Evolutionary conservation across 2,113 vertebrate genomes (phyloP), one percentile per base, ranked within the genome.

Genomic region (Chloropsis hardwickii): DNA sequence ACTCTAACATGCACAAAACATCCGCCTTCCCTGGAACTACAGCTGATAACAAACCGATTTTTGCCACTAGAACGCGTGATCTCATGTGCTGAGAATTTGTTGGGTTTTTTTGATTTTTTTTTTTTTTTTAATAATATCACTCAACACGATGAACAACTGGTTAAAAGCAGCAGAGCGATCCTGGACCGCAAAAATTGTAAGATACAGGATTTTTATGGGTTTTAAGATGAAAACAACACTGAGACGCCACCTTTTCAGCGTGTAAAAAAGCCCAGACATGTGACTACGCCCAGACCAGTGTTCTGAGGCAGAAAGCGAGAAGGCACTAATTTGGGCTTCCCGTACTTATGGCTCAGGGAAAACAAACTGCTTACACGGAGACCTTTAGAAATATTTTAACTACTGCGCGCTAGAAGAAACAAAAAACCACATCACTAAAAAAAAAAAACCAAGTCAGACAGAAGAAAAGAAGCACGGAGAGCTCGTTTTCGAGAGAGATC

Each of bases 221-320:
- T 61, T 81, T 40, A 44, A 51, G 56, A 44, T 12, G 39, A 79
- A 94, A 90, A 91, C 56, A 81, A 29, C 58, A 25, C 31, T 1
- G 37, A 86, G 60, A 81, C 39, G 11, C 42, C 81, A 70, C 81
- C 37, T 87, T 61, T 79, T 37, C 89, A 67, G 65, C 0, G 29
- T 11, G n/a, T n/a, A 60, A 76, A 86, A 86, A 81, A 62, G 7
- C 67, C 39, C 65, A 73, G 64, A 8, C 82, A 64, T 69, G 93
- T 90, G 94, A 76, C 96, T 88, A 42, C 6, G 33, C 91, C 88
- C 93, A 79, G 91, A 53, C 27, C 3, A 44, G 70, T 39, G 94
- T 51, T 86, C 69, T 7, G 29, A 77, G 60, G 81, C 81, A 47
- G 53, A 73, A 72, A 73, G 79, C 58, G 27, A 60, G 37, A 50